Evolutionary conservation across 2,113 vertebrate species (phyloP), one percentile per base, ranked within the genome.

Genomic region (Aphyosemion australe): DNA sequence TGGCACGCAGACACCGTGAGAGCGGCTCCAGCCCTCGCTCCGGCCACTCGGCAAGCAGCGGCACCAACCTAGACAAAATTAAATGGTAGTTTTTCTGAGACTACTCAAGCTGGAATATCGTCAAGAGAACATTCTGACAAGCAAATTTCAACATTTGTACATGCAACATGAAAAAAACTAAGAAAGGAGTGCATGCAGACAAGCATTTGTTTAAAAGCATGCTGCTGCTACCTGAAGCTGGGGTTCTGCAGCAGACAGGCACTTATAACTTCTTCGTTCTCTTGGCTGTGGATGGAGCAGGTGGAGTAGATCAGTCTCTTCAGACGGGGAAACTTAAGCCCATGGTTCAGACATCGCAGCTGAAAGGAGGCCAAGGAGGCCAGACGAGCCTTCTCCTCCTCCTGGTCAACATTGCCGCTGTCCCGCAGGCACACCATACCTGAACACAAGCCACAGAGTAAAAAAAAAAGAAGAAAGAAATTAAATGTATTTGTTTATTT

Each of bases 281-380:
- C 97, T 78, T 98, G 91, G 1, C 45, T 84, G 85, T 95, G 93
- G 41, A 96, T 19, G 0, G 97, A 99, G 81, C 97, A 99, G 0
- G 97, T 99, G 65, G 97, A 99, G 76, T 99, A 99, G 48, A 94
- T 93, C 0, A 99, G 78, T 9, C 93, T 93, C 57, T 26, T 91
- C 61, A 98, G 79, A 3, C 88, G 83, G 0, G 97, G 96, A 75
- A 99, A 99, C 12, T 65, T 74, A 61, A 99, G 91, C 0, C 92
- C 94, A 0, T 97, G 96, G 65, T 85, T 90, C 59, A 99, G 78
- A 47, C 88, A 92, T 1, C 80, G 92, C 71, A 86, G 88, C 93
- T 99, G 97, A 89, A 99, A 99, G 0, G 87, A 84, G 0, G 95
- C 92, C 80, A 99, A 83, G 0, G 95, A 93, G 21, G 84, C 87